Evolutionary conservation across 2,888 invertebrate species (phyloP), one percentile per base, ranked within the genome.

Genomic region (Incurvaria masculella): DNA sequence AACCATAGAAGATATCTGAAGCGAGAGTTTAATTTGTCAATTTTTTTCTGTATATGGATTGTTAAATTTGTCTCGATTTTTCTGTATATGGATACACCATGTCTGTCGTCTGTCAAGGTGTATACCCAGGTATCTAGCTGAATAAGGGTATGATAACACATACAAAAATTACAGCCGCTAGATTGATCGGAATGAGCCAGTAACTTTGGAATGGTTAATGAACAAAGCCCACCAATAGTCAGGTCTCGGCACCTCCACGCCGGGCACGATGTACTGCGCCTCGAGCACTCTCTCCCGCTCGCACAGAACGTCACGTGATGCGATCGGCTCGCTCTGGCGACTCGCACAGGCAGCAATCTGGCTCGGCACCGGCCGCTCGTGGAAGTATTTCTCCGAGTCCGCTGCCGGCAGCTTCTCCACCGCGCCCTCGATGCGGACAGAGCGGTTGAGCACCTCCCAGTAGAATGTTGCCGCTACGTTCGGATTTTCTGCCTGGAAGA

Each of bases 261-360:
- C 84, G n/a, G 80, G 81, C 50, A 85, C 86, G 52, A 79, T 66
- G 62, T 87, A 87, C 58, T 86, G 72, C 1, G 74, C 66, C 59
- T 84, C 82, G 19, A 95, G 68, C 51, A 84, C 82, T 26, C 75
- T 64, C 65, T 91, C 89, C 55, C 82, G 83, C 39, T 85, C 79
- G 59, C 86, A 82, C 38, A 96, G 71, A 48, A 86, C 79, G 57
- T 89, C 81, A 61, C 95, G 82, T 23, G 83, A 85, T 45, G 84
- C 79, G 54, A 97, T 88, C 1, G 83, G 81, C 46, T 81, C 79
- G 66, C 97, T 97, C 64, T 94, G 94, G 46, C 82, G 81, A 64
- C 92, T 97, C 19, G 90, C 86, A 53, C 85, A 78, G 1, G 97
- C 92, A 27, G 96, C 95, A 57, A 97, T 88, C 74, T 94, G 96